Base-by-base conservation (phyloP, 1,140 invertebrate genomes). In the Macrobrachium rosenbergii region DNA sequence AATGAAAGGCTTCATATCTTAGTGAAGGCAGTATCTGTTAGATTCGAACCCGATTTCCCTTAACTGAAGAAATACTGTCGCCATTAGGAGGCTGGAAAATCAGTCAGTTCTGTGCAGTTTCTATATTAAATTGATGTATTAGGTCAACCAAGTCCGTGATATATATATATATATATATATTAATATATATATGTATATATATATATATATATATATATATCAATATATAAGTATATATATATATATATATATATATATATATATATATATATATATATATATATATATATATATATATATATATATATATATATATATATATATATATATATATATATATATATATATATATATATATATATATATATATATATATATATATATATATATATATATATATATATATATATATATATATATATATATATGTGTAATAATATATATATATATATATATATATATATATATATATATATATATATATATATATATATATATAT, bases 191-290 rank as follows among this genome's bases (percentile, higher is more conserved):
- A n/a, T n/a, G n/a, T n/a, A n/a, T n/a, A n/a, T n/a, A n/a, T n/a
- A n/a, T n/a, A n/a, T n/a, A n/a, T n/a, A n/a, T n/a, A n/a, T n/a
- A n/a, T n/a, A n/a, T n/a, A n/a, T n/a, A n/a, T n/a, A n/a, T n/a
- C n/a, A n/a, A n/a, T n/a, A n/a, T n/a, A n/a, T n/a, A n/a, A n/a
- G n/a, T n/a, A n/a, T n/a, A n/a, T n/a, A n/a, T n/a, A n/a, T 69
- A 21, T 69, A 69, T 69, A 21, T 69, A 69, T 69, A 69, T 69
- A 69, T 23, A 69, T 69, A 19, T 23, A 69, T 69, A 69, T 23
- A 69, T 23, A 19, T 23, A 69, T 23, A 69, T 23, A 69, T 23
- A 19, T 23, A 69, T 23, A 69, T 23, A 69, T 23, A 19, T 23
- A 28, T 23, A 19, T 23, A 69, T 23, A 69, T 23, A 28, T 23